Percentiles rank a stretch among this genome's conserved stretches.
Evolutionary conservation across 2,797 vertebrate genomes (phyloP).

Genomic region (Otolemur crassicaudatus): DNA sequence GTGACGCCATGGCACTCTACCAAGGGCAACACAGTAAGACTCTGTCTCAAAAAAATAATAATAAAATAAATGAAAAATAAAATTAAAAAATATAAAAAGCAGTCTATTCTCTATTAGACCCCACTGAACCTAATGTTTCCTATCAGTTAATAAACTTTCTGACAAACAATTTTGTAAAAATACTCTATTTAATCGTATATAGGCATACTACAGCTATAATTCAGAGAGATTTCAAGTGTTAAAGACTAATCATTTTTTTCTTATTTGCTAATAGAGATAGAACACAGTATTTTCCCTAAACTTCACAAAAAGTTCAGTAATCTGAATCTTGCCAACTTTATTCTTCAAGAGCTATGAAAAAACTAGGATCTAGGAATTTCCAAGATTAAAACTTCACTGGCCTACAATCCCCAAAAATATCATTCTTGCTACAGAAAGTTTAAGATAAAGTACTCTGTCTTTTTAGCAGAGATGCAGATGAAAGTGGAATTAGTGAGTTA

Average conservation of each 20-base stretch:
- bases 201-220: background rate
- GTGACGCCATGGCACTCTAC: too few species aligned
- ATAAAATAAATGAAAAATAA: too few species aligned
- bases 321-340: background rate
- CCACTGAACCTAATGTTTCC: background rate
- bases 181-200: background rate
- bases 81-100: too few species aligned
- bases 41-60: too few species aligned
- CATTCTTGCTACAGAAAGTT: background rate
- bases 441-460: background rate
- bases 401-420: constrained; percentile 4
- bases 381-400: background rate
- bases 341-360: background rate
- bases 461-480: background rate
- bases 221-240: background rate
- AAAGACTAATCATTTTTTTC: background rate
- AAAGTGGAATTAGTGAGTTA: background rate
- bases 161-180: background rate
- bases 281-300: background rate
- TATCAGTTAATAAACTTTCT: background rate
- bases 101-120: background rate
- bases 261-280: background rate
- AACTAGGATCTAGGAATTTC: background rate
- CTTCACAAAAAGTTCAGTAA: background rate
- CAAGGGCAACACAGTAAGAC: too few species aligned